A percentile compares a stretch with the other conserved stretches of the same genome.
Conservation (phyloP, 2,113 vertebrate genomes). For the Dendropsophus ebraccatus region DNA sequence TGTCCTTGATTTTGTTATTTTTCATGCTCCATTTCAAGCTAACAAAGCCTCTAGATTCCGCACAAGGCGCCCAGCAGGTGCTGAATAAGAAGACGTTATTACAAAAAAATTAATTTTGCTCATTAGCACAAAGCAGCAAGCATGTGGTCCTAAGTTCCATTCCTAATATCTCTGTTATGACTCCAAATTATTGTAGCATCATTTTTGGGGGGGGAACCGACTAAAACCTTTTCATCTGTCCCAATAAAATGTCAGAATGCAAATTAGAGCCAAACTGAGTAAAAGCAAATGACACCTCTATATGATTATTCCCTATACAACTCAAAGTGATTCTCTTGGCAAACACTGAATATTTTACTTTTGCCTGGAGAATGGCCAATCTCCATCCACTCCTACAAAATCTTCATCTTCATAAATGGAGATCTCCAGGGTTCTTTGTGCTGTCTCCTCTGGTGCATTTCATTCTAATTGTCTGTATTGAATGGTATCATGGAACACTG, state of each 20-base stretch:
- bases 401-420: no score
- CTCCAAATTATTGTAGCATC: background rate
- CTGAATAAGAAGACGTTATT: background rate
- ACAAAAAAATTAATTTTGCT: conserved; percentile 46
- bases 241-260: background rate
- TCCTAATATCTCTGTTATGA: conserved; percentile 3
- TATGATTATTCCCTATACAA: background rate
- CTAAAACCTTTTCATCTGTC: background rate
- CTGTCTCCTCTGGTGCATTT: background rate
- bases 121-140: conserved; percentile 54
- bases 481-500: no score
- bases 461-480: background rate
- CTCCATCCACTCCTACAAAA: background rate
- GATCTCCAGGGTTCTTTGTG: background rate
- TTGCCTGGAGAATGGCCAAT: background rate
- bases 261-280: background rate
- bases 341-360: background rate
- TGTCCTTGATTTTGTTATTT: conserved; percentile 58
- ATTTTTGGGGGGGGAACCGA: background rate
- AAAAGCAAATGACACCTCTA: background rate
- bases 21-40: conserved; percentile 55
- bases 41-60: conserved; percentile 17
- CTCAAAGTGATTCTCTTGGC: background rate
- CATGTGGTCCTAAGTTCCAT: background rate
- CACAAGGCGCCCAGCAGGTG: conserved; percentile 29